A percentile compares a stretch with the other conserved stretches of the same genome.
Conservation (phyloP, 2,797 vertebrate genomes). For the Leucoraja ocellata region DNA sequence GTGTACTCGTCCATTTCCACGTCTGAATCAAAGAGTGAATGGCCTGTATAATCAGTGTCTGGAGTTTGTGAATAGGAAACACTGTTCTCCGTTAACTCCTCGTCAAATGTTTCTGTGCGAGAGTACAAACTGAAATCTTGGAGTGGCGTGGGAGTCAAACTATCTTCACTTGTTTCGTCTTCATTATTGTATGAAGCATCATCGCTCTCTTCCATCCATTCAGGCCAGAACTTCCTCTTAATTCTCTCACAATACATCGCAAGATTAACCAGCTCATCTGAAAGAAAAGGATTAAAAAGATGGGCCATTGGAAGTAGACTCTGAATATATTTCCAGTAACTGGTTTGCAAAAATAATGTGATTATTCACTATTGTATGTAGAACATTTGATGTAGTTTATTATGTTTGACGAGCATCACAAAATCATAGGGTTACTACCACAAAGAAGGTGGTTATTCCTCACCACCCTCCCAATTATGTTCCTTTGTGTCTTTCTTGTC, state of each 20-base stretch:
- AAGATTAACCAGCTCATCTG: constrained; percentile 91
- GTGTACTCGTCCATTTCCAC: constrained; percentile 84
- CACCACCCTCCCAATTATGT: too few species aligned
- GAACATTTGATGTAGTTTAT: background rate
- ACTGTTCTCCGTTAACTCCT: constrained; percentile 74
- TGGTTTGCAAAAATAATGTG: background rate
- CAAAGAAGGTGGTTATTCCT: too few species aligned
- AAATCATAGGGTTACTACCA: too few species aligned
- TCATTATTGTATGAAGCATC: constrained; percentile 75
- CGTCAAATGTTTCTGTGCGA: constrained; percentile 86
- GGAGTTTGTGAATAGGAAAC: constrained; percentile 69
- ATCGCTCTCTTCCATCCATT: constrained; percentile 88
- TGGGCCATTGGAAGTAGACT: background rate
- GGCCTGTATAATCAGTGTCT: constrained; percentile 80
- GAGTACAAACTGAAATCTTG: constrained; percentile 85
- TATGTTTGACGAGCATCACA: background rate
- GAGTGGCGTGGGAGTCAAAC: constrained; percentile 66
- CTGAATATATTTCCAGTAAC: background rate
- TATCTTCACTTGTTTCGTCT: constrained; percentile 73
- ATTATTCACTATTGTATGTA: background rate
- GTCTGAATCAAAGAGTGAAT: constrained; percentile 88
- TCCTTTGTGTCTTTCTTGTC: too few species aligned
- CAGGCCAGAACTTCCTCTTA: constrained; percentile 88
- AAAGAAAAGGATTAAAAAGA: constrained; percentile 38
- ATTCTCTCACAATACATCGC: constrained; percentile 96